Base-by-base conservation (phyloP, 1,140 invertebrate species). In the Micrasema longulum region DNA sequence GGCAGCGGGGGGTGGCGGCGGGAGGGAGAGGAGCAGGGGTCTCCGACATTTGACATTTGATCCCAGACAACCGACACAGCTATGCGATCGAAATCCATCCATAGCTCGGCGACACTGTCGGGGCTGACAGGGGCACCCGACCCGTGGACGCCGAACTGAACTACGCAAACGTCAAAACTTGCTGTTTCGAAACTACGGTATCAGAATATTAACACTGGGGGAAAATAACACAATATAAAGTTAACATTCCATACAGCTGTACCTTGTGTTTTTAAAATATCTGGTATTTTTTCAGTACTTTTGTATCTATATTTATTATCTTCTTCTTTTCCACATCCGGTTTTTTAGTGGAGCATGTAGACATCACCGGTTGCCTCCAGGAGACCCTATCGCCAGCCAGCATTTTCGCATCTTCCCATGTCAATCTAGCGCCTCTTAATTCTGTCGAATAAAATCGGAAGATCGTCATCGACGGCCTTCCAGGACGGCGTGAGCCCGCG, bases 41-140 rank as follows among this genome's bases (percentile, higher is more conserved):
- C 50, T 50, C 50, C 50, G 65, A 68, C 65, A 68, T 68, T 68
- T 68, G 65, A 68, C 65, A 68, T 68, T 68, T 68, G 65, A 68
- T 68, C 65, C 48, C 22, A 36, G 50, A 55, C 65, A 47, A 38
- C 36, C 26, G 26, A 31, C 38, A 62, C 64, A 35, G 55, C 65
- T 53, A 36, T 55, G 50, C 50, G 48, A 38, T 26, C 50, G 55
- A 55, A 68, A 64, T 64, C 60, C 60, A 64, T 45, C 60, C 55
- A n/a, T n/a, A n/a, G n/a, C n/a, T 31, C 55, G 55, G 16, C 22
- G 55, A 60, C 55, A 60, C 55, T 35, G n/a, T 60, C 41, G 16
- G 7, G 6, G 2, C 36, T 60, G 18, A 9, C 53, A 57, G 53
- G 16, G 35, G 55, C 4, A 35, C 16, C 18, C 35, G 41, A 60